A percentile compares a stretch with the other conserved stretches of the same genome.
These are phyloP conservation scores for Carcinoscorpius rotundicauda DNA, from an alignment of 1,140 invertebrate species.

Conservation along the genomic window DNA sequence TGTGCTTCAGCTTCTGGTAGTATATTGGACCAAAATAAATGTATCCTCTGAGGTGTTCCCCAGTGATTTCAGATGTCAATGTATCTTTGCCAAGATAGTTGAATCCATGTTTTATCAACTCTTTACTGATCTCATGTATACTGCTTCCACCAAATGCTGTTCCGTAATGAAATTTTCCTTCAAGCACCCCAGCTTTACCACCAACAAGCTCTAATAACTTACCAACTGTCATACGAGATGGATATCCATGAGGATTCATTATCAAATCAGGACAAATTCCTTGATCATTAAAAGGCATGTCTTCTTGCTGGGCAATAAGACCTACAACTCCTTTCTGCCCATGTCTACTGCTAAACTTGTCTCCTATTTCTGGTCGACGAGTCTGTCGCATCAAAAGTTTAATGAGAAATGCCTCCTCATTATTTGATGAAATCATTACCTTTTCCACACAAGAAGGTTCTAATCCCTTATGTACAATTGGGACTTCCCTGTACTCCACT, in stretches of 20 bases:
- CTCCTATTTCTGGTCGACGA: slow-evolving; percentile 85
- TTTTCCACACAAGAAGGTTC: slow-evolving; percentile 87
- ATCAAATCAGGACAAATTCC: slow-evolving; percentile 93
- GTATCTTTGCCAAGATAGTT: slow-evolving; percentile 98
- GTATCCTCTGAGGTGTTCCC: slow-evolving; percentile 83
- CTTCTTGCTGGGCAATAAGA: slow-evolving; percentile 91
- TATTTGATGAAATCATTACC: slow-evolving; percentile 87
- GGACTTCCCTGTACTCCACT: slow-evolving; percentile 47
- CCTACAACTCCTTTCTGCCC: slow-evolving; percentile 92
- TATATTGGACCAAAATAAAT: slow-evolving; percentile 75
- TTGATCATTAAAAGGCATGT: slow-evolving; percentile 93
- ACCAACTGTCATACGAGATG: slow-evolving; percentile 98
- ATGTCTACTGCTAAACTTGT: slow-evolving; percentile 98
- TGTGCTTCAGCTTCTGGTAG: slow-evolving; percentile 97
- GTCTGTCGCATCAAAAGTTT: slow-evolving; percentile 90
- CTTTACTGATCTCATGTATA: slow-evolving; percentile 61
- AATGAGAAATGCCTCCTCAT: slow-evolving; percentile 79
- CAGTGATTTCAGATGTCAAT: slow-evolving; percentile 92
- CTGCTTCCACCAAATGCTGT: slow-evolving; percentile 94
- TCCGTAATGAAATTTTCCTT: slow-evolving; percentile 92
- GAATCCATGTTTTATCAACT: slow-evolving; percentile 75
- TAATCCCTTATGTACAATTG: slow-evolving; percentile 54
- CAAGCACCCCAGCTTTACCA: slow-evolving; percentile 84
- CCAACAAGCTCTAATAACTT: slow-evolving; percentile 93
- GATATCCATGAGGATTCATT: slow-evolving; percentile 95